Evolutionary conservation across 2,113 vertebrate genomes (phyloP).

Genomic region (Burhinus bistriatus): DNA sequence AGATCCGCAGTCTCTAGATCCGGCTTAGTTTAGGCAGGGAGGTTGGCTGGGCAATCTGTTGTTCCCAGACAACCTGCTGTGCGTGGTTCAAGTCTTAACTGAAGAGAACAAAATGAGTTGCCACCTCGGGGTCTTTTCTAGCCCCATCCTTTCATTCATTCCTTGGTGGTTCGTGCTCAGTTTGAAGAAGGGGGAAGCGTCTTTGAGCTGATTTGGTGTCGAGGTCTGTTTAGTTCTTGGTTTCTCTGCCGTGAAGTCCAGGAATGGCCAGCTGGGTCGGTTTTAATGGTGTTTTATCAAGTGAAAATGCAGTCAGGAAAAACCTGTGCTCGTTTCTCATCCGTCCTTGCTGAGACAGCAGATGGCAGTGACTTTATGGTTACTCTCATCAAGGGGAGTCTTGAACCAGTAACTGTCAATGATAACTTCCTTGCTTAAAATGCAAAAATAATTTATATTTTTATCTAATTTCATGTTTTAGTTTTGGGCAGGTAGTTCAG

Average conservation of each 20-base stretch:
- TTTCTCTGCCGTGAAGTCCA: background rate
- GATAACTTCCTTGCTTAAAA: background rate
- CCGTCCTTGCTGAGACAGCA: background rate
- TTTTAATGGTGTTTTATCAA: background rate
- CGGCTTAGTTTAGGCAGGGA: accelerated
- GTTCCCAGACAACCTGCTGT: background rate
- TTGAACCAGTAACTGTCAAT: background rate
- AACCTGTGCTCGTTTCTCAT: background rate
- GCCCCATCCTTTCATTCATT: background rate
- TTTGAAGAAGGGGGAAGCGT: background rate
- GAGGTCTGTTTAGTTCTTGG: background rate
- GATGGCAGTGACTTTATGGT: constrained; percentile 20
- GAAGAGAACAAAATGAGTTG: background rate
- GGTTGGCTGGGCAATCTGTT: background rate
- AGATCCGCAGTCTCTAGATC: accelerated
- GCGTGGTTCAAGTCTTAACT: background rate
- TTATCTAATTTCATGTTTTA: background rate
- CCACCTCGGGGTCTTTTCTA: background rate
- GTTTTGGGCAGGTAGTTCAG: background rate
- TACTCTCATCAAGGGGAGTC: background rate
- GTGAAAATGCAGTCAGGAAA: background rate
- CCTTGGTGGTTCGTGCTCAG: no score
- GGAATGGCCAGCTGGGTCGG: background rate
- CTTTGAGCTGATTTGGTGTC: background rate
- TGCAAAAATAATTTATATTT: background rate